These are phyloP conservation scores for Diabrotica balteata DNA, from an alignment of 2,888 invertebrate species.

Conservation along the genomic window DNA sequence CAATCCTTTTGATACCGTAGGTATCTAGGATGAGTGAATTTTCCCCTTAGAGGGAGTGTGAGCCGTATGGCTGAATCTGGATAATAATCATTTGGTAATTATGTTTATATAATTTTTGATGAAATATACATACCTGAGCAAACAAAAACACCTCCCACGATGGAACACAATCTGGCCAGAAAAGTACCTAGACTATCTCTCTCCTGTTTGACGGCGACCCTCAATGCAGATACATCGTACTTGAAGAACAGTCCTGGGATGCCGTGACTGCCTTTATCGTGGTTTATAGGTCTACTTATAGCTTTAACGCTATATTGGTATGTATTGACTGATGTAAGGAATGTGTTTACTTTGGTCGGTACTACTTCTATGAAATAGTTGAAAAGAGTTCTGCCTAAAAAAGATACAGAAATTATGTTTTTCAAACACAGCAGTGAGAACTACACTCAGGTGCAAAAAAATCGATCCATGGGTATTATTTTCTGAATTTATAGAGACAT, in stretches of 20 bases:
- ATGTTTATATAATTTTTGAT: too few relatives aligned
- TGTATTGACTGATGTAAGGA: slow-evolving; percentile 76
- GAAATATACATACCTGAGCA: slow-evolving; percentile 68
- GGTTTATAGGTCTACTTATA: slow-evolving; percentile 79
- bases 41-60: too few relatives aligned
- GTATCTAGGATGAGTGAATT: too few relatives aligned
- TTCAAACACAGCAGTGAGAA: too few relatives aligned
- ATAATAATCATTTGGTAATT: too few relatives aligned
- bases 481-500: too few relatives aligned
- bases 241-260: slow-evolving; percentile 94
- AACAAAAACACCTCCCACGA: slow-evolving; percentile 91
- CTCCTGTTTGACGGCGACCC: slow-evolving; percentile 82
- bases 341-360: slow-evolving; percentile 89
- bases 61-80: too few relatives aligned
- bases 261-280: slow-evolving; percentile 84
- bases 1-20: too few relatives aligned
- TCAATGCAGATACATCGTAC: slow-evolving; percentile 91
- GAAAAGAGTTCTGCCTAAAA: slow-evolving; percentile 77
- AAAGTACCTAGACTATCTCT: slow-evolving; percentile 81
- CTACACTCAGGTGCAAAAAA: too few relatives aligned
- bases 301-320: slow-evolving; percentile 96
- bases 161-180: slow-evolving; percentile 85
- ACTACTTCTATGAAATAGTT: slow-evolving; percentile 97
- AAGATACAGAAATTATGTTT: too few relatives aligned
- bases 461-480: too few relatives aligned